These are phyloP conservation scores for Protonemura montana DNA, from an alignment of 2,888 invertebrate species.

Conservation along the genomic window DNA sequence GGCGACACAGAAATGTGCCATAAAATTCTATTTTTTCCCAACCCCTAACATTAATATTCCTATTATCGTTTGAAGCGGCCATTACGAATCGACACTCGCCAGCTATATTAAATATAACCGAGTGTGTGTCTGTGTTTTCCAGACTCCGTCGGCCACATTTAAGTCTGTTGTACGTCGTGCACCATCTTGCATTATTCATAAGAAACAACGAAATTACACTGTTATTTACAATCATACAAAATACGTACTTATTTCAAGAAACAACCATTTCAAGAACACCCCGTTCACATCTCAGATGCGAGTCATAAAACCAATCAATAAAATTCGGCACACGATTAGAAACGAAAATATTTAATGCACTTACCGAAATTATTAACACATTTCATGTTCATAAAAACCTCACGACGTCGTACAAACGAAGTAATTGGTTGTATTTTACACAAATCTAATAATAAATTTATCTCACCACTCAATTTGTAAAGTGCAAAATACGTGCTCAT, in stretches of 20 bases:
- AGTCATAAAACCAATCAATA: neutral
- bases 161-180: neutral
- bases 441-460: no score
- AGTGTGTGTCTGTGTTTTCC: neutral
- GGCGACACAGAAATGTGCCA: conserved; percentile 12
- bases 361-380: neutral
- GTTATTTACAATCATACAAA: neutral
- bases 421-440: neutral
- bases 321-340: neutral
- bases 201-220: neutral
- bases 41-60: conserved; percentile 7
- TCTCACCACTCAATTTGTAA: neutral
- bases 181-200: neutral
- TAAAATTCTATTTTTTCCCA: conserved; percentile 7
- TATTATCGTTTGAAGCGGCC: conserved; percentile 9
- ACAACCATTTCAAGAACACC: neutral
- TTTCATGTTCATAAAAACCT: no score
- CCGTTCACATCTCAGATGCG: neutral
- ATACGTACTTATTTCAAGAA: neutral
- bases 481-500: neutral
- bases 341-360: neutral
- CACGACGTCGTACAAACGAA: neutral
- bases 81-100: neutral
- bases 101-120: neutral
- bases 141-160: neutral